Base-by-base conservation (phyloP, 2,113 vertebrate species). In the Aleadryas rufinucha region DNA sequence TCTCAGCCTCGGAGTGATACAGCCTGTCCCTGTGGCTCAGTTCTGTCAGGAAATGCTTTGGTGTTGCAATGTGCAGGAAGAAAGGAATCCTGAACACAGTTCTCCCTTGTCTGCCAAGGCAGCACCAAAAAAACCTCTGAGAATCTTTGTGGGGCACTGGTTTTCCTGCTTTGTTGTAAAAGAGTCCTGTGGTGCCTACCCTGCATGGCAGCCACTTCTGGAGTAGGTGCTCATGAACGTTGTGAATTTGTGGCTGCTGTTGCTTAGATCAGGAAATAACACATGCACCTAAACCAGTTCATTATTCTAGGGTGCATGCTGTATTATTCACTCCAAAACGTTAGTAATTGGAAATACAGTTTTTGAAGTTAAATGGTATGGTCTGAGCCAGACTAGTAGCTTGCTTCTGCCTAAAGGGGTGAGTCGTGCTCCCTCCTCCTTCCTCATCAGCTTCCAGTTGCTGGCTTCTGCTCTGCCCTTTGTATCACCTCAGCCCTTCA, bases 161-260 rank as follows among this genome's bases (percentile, higher is more conserved):
- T 64, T 84, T 84, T 45, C 60, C 19, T 71, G n/a, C 14, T 61
- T 77, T 24, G 27, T 37, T 53, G 24, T 44, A 18, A 45, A 71
- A 56, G 28, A 35, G 24, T 52, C 15, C 23, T 35, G 35, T 2
- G 3, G 21, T 56, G 35, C 56, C 26, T 44, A 2, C 8, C 4
- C 16, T 68, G 44, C 7, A 0, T 15, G 5, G n/a, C 60, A 75
- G 49, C 47, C 12, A 1, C 60, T 28, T 65, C 27, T 72, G 31
- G 41, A 60, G 13, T 7, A 35, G 65, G 44, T 66, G 56, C 35
- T 82, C 6, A 1, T 0, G 1, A 68, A 14, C 0, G 0, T 12
- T 47, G 44, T 41, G 68, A 75, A 26, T 31, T 56, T 44, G n/a
- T 42, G 74, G 17, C 54, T 63, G 31, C 39, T 2, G 7, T 82